Conservation (phyloP, 2,797 vertebrate species). For the Poecilia wingei region DNA sequence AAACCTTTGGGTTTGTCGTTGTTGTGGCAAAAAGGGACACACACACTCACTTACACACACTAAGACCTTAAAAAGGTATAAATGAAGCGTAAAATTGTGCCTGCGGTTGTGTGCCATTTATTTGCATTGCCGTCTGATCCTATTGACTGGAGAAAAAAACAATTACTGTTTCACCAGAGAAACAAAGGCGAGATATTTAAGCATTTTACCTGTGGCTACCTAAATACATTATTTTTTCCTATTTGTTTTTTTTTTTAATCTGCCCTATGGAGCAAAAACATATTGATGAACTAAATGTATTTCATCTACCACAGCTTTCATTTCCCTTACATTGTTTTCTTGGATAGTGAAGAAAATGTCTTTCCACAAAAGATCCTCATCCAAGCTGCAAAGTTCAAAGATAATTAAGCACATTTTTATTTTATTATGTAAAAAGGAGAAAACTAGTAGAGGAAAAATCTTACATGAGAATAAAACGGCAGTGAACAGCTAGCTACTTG, state of each 20-base stretch:
- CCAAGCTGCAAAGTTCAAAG: neutral
- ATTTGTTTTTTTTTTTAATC: neutral
- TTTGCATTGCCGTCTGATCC: neutral
- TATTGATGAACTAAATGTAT: neutral
- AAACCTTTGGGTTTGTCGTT: neutral
- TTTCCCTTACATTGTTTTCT: neutral
- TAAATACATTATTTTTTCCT: neutral
- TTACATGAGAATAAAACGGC: neutral
- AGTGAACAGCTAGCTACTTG: neutral
- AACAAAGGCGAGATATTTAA: neutral
- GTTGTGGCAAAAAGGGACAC: neutral
- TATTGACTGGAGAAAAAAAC: conserved; percentile 1
- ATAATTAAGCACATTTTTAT: neutral
- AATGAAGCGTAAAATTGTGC: neutral
- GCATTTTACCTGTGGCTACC: neutral
- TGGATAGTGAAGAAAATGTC: neutral
- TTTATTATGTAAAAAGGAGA: neutral
- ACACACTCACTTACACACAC: neutral
- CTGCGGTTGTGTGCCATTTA: neutral
- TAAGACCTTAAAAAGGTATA: neutral
- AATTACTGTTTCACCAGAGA: neutral
- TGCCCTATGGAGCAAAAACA: neutral
- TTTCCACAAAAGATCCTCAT: neutral
- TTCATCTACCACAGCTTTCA: neutral
- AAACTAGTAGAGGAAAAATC: neutral